These are phyloP conservation scores for Xiphydria camelus DNA, from an alignment of 2,888 invertebrate species.

Conservation along the genomic window DNA sequence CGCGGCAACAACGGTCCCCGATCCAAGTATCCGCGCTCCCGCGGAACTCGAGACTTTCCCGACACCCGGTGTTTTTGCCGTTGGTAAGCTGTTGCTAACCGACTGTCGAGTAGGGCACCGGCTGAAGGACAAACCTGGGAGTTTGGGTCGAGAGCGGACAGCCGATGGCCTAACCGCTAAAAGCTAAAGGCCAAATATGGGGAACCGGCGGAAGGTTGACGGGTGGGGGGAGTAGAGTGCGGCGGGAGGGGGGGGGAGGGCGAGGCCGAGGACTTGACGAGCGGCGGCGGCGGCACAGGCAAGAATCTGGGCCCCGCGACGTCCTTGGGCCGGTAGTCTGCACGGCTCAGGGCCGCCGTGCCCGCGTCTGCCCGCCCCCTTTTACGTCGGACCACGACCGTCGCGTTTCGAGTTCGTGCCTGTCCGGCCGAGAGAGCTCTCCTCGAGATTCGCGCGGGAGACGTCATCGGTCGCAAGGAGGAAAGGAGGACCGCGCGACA, in stretches of 20 bases:
- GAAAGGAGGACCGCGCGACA: too few relatives aligned
- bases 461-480: too few relatives aligned
- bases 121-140: conserved; percentile 43
- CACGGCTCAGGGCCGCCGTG: conserved; percentile 15
- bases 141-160: conserved; percentile 21
- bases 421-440: not conserved
- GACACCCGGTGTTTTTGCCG: conserved; percentile 52
- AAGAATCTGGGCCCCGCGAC: conserved; percentile 51
- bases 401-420: not conserved
- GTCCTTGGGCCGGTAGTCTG: conserved; percentile 26
- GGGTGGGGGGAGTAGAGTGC: not conserved
- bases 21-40: too few relatives aligned
- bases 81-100: conserved; percentile 34
- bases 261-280: conserved; percentile 5
- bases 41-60: conserved; percentile 26
- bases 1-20: too few relatives aligned
- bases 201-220: conserved; percentile 11
- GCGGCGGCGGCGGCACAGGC: conserved; percentile 14
- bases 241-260: conserved; percentile 3
- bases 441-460: not conserved
- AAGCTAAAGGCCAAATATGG: conserved; percentile 30
- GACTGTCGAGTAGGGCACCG: conserved; percentile 32
- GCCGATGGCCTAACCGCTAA: conserved; percentile 24
- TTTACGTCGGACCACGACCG: too few relatives aligned
- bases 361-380: too few relatives aligned